Conservation (phyloP, 2,113 vertebrate species). For the Catharus fuscescens region DNA sequence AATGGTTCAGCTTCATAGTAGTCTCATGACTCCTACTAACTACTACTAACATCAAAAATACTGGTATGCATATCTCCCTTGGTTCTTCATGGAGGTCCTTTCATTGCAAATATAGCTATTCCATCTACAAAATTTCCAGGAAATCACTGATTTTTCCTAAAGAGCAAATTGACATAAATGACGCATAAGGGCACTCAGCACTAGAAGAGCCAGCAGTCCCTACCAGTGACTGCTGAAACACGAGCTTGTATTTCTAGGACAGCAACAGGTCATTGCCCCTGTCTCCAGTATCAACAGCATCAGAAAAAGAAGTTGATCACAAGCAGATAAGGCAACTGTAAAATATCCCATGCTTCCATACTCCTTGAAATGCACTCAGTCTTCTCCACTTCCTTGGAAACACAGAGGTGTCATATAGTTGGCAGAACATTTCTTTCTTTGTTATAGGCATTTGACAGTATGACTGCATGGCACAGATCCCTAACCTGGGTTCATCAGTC, state of each 20-base stretch:
- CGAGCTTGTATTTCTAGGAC: background rate
- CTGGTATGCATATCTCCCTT: no score
- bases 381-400: background rate
- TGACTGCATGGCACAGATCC: accelerated
- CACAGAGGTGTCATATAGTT: background rate
- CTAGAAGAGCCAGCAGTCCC: background rate
- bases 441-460: accelerated
- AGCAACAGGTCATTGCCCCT: background rate
- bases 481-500: background rate
- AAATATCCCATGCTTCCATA: background rate
- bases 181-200: accelerated
- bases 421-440: background rate
- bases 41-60: background rate
- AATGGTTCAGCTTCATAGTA: background rate
- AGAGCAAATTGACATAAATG: background rate
- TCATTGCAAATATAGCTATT: background rate
- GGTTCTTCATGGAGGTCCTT: background rate
- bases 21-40: background rate
- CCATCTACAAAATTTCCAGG: background rate
- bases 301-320: background rate
- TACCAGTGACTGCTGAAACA: background rate
- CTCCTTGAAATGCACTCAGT: background rate
- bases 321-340: background rate
- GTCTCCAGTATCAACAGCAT: background rate
- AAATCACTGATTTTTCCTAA: background rate